phyloP scores from a whole-genome alignment of 92 coral and sea anemone species.

The Montipora capitata region DNA sequence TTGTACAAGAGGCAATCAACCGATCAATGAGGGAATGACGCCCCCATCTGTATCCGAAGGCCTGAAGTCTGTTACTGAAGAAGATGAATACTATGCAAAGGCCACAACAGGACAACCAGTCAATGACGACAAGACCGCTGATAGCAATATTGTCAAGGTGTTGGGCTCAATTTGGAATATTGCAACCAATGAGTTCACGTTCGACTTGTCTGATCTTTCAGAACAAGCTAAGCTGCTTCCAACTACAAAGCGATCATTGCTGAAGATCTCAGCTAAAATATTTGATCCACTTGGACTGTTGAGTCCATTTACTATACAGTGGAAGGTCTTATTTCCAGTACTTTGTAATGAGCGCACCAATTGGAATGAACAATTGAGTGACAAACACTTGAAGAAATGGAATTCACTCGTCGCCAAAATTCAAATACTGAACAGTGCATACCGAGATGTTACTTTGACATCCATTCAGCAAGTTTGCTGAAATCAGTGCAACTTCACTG shows the following conservation, averaged over 20 bases:
- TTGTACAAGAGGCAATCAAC: slow-evolving; percentile 20
- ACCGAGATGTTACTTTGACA: slow-evolving; percentile 38
- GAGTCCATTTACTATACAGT: slow-evolving; percentile 62
- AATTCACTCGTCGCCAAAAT: slow-evolving; percentile 37
- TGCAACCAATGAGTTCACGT: slow-evolving; percentile 46
- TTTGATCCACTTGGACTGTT: slow-evolving; percentile 72
- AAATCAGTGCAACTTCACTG: slow-evolving; percentile 20
- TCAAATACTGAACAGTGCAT: slow-evolving; percentile 47
- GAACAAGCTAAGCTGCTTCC: slow-evolving; percentile 44
- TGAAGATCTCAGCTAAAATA: slow-evolving; percentile 74
- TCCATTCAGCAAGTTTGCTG: neutral
- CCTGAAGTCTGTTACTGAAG: slow-evolving; percentile 29
- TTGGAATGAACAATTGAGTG: slow-evolving; percentile 41
- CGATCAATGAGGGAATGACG: neutral
- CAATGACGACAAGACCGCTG: slow-evolving; percentile 20
- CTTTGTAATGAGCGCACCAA: slow-evolving; percentile 34
- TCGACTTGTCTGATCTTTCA: slow-evolving; percentile 48
- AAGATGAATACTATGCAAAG: slow-evolving; percentile 70
- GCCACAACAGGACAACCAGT: slow-evolving; percentile 31
- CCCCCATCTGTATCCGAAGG: neutral
- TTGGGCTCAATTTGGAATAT: slow-evolving; percentile 73
- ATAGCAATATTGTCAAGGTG: slow-evolving; percentile 49
- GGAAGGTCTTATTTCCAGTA: slow-evolving; percentile 60
- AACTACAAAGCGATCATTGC: slow-evolving; percentile 47
- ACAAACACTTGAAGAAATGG: slow-evolving; percentile 53